Evolutionary conservation across 1,140 invertebrate species (phyloP).

Genomic region (Bombus superbus): DNA sequence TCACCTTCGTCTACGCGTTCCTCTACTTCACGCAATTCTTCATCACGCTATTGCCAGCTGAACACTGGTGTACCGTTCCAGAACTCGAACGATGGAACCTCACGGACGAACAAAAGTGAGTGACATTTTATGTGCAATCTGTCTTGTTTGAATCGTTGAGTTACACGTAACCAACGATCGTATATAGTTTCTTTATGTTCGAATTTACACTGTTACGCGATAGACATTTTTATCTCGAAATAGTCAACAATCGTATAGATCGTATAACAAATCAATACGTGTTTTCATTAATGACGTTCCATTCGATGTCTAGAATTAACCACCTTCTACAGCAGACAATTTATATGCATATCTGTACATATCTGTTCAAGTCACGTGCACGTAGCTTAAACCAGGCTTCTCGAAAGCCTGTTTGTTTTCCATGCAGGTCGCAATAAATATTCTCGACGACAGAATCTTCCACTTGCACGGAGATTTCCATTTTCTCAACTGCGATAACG

Average conservation of each 20-base stretch:
- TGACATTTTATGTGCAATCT: background rate
- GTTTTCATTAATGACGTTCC: background rate
- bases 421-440: background rate
- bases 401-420: background rate
- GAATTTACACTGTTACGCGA: background rate
- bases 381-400: background rate
- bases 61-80: slow-evolving; percentile 91
- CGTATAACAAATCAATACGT: background rate
- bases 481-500: background rate
- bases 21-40: slow-evolving; percentile 95
- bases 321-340: background rate
- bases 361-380: background rate
- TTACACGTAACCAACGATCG: background rate
- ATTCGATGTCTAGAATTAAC: background rate
- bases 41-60: slow-evolving; percentile 89
- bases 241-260: too few relatives aligned
- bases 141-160: background rate
- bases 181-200: background rate
- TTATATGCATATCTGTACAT: background rate
- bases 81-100: slow-evolving; percentile 83
- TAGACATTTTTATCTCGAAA: too few relatives aligned
- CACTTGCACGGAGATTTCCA: background rate
- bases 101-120: slow-evolving; percentile 79
- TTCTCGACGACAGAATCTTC: background rate
- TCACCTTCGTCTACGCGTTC: slow-evolving; percentile 92